phyloP scores from a whole-genome alignment of 2,888 invertebrate species.

The Leptarthrus brevirostris region DNA sequence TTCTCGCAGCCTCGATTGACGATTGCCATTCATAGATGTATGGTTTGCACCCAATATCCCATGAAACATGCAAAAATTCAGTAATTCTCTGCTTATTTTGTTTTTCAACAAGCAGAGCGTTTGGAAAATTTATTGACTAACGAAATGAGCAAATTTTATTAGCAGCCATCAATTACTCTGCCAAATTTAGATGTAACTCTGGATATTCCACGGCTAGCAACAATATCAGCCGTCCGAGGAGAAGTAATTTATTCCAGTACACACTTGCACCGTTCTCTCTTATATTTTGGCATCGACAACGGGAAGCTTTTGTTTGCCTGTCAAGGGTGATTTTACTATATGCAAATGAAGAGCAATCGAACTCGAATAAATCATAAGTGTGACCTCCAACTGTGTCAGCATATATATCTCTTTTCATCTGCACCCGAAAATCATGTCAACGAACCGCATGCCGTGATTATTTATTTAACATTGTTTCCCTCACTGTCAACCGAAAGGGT shows the following conservation, averaged over 20 bases:
- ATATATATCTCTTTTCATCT: too few species aligned
- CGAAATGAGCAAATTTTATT: constrained; percentile 51
- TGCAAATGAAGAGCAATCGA: constrained; percentile 34
- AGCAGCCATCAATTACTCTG: constrained; percentile 44
- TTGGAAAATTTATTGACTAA: constrained; percentile 50
- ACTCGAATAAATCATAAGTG: constrained; percentile 29
- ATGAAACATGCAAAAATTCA: constrained; percentile 48
- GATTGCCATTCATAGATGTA: constrained; percentile 49
- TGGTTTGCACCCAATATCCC: constrained; percentile 48
- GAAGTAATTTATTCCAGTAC: constrained; percentile 20
- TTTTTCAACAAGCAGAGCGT: constrained; percentile 32
- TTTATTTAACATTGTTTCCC: too few species aligned
- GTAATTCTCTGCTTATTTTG: constrained; percentile 29
- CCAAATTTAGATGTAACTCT: constrained; percentile 34
- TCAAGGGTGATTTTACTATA: constrained; percentile 12
- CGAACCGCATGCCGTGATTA: too few species aligned
- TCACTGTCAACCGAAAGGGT: too few species aligned
- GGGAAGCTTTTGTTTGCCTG: background rate
- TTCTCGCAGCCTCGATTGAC: constrained; percentile 15
- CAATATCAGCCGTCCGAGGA: background rate
- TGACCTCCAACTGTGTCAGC: background rate
- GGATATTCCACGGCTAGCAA: constrained; percentile 1
- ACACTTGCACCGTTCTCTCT: background rate
- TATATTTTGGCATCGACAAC: constrained; percentile 14
- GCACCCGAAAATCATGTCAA: too few species aligned